These are phyloP conservation scores for Plusia festucae DNA, from an alignment of 2,888 invertebrate species.

Conservation along the genomic window DNA sequence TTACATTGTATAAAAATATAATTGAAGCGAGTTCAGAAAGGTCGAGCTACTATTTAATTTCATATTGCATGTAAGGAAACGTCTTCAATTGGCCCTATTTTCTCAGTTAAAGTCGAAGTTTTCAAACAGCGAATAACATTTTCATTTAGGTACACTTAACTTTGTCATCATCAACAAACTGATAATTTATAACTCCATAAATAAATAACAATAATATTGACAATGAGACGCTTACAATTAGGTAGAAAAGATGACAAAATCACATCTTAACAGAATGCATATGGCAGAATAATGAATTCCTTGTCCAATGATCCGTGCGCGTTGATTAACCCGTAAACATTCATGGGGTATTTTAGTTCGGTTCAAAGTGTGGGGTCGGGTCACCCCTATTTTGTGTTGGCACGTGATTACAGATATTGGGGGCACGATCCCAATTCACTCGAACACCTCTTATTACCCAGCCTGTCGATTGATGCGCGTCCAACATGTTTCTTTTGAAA, in stretches of 20 bases:
- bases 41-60: background rate
- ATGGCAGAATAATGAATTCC: constrained; percentile 70
- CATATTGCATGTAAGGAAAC: background rate
- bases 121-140: constrained; percentile 17
- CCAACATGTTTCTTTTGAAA: constrained; percentile 62
- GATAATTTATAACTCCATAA: too few relatives aligned
- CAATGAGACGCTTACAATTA: constrained; percentile 37
- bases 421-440: constrained; percentile 83
- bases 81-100: background rate
- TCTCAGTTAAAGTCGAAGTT: background rate
- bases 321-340: constrained; percentile 82
- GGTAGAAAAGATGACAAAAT: constrained; percentile 30
- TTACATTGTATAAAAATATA: background rate
- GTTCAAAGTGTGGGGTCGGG: constrained; percentile 72
- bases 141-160: constrained; percentile 18
- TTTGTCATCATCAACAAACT: constrained; percentile 30
- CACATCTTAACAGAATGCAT: constrained; percentile 57
- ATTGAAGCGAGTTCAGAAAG: background rate
- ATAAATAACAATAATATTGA: constrained; percentile 40
- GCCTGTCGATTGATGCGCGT: constrained; percentile 77
- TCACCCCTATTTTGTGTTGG: constrained; percentile 75
- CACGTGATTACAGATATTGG: constrained; percentile 82
- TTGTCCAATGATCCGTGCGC: constrained; percentile 67
- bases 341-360: constrained; percentile 76
- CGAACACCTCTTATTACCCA: constrained; percentile 75